Evolutionary conservation across 2,888 invertebrate species (phyloP).

Genomic region (Eremobia ochroleuca): DNA sequence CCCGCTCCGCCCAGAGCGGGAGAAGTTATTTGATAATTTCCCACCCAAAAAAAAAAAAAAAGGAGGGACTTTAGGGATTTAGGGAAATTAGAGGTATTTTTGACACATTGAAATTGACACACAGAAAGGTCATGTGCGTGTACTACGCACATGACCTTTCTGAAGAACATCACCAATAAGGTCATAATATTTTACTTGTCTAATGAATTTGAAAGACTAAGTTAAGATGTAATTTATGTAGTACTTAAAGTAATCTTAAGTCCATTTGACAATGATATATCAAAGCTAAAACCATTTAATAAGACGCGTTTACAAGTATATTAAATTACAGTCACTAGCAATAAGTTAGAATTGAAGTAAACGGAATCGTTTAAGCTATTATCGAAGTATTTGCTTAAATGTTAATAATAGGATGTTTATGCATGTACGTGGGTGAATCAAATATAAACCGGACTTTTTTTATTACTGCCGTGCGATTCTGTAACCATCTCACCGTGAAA

Average conservation of each 20-base stretch:
- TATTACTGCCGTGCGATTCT: too few species aligned
- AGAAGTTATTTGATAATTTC: too few species aligned
- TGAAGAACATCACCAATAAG: not conserved
- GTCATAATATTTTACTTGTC: not conserved
- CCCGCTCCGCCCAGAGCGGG: too few species aligned
- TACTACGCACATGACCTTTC: not conserved
- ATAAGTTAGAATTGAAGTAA: not conserved
- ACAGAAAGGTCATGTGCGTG: too few species aligned
- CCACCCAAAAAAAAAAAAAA: too few species aligned
- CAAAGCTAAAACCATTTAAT: conserved; percentile 11
- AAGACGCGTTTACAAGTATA: conserved; percentile 9
- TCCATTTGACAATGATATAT: conserved; percentile 23
- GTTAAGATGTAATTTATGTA: not conserved
- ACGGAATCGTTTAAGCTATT: conserved; percentile 1
- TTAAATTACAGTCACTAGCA: conserved; percentile 1
- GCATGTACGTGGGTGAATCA: too few species aligned
- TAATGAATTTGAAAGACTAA: not conserved
- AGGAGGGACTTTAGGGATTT: too few species aligned
- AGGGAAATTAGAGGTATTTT: too few species aligned
- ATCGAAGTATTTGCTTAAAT: conserved; percentile 23
- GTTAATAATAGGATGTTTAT: conserved; percentile 6
- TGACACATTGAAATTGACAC: too few species aligned
- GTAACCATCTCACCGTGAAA: too few species aligned
- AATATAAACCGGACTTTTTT: too few species aligned
- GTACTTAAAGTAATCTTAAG: not conserved